Evolutionary conservation across 2,113 vertebrate species (phyloP).

Genomic region (Australoheros scitulus): DNA sequence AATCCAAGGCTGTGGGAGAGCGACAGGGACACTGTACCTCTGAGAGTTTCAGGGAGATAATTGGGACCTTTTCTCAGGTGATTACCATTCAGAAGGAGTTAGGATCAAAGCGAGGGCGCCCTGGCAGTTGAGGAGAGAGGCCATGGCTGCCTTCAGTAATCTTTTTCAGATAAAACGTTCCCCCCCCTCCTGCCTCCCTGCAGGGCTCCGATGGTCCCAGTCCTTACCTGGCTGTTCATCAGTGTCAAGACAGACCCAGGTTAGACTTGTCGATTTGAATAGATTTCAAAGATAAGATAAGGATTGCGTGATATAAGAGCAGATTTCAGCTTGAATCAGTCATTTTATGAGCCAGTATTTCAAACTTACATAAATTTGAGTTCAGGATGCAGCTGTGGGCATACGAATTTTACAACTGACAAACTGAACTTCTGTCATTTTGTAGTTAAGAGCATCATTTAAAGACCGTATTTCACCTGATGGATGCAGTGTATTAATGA

Average conservation of each 20-base stretch:
- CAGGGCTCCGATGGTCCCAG: neutral
- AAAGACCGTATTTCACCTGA: neutral
- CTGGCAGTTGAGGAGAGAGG: constrained; percentile 47
- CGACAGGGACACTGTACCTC: constrained; percentile 45
- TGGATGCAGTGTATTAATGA: neutral
- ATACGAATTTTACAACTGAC: neutral
- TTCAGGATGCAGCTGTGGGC: neutral
- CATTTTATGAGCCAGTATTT: neutral
- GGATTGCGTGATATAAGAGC: constrained; percentile 8
- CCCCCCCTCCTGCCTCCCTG: neutral
- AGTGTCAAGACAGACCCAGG: constrained; percentile 24
- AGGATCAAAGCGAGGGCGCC: constrained; percentile 65
- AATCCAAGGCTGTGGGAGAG: constrained; percentile 29
- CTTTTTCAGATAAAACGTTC: constrained; percentile 50
- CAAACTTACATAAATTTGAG: neutral
- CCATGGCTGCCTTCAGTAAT: constrained; percentile 58
- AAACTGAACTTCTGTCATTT: neutral
- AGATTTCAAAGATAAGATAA: constrained; percentile 34
- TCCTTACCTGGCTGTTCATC: constrained; percentile 34
- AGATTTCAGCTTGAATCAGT: constrained; percentile 21
- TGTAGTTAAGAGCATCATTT: neutral
- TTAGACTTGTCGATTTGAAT: constrained; percentile 24
- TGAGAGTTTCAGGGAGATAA: constrained; percentile 64
- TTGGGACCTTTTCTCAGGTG: constrained; percentile 74
- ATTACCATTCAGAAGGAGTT: constrained; percentile 71